phyloP scores from a whole-genome alignment of 2,113 vertebrate species.

The Helogale parvula region DNA sequence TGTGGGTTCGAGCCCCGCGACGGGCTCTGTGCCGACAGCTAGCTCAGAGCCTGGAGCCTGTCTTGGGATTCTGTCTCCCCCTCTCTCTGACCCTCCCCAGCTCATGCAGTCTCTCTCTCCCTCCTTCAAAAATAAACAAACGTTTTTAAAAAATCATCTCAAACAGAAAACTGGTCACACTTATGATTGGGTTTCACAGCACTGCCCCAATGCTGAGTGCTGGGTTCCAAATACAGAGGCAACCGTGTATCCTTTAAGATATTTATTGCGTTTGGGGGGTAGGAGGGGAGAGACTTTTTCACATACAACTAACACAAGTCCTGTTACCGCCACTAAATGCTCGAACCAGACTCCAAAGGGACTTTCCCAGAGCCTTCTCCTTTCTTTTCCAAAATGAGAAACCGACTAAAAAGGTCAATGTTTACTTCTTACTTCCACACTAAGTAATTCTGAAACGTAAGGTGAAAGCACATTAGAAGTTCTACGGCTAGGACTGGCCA shows the following conservation, averaged over 20 bases:
- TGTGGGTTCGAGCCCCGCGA: too few relatives aligned
- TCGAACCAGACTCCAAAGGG: slow-evolving; percentile 13
- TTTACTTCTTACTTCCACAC: slow-evolving; percentile 38
- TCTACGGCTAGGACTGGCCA: not conserved
- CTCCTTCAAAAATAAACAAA: too few relatives aligned
- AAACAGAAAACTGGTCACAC: slow-evolving; percentile 19
- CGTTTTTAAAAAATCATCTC: not conserved
- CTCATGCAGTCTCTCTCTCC: too few relatives aligned
- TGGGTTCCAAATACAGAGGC: not conserved
- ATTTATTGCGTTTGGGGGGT: not conserved
- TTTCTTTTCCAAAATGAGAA: slow-evolving; percentile 53
- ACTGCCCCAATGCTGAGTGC: not conserved
- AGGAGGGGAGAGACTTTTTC: not conserved
- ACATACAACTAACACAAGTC: not conserved
- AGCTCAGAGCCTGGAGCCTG: too few relatives aligned
- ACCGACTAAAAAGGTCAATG: slow-evolving; percentile 49
- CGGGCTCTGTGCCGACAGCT: too few relatives aligned
- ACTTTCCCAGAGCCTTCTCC: slow-evolving; percentile 61
- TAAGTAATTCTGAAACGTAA: slow-evolving; percentile 64
- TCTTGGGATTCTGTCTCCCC: too few relatives aligned
- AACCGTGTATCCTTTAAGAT: not conserved
- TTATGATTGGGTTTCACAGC: slow-evolving; percentile 1
- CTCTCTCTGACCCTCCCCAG: too few relatives aligned
- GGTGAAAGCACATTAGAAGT: slow-evolving; percentile 25
- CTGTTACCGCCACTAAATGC: not conserved